A percentile compares a stretch with the other conserved stretches of the same genome.
These are phyloP conservation scores for Dicrurus megarhynchus DNA, from an alignment of 2,113 vertebrate species.

Conservation along the genomic window DNA sequence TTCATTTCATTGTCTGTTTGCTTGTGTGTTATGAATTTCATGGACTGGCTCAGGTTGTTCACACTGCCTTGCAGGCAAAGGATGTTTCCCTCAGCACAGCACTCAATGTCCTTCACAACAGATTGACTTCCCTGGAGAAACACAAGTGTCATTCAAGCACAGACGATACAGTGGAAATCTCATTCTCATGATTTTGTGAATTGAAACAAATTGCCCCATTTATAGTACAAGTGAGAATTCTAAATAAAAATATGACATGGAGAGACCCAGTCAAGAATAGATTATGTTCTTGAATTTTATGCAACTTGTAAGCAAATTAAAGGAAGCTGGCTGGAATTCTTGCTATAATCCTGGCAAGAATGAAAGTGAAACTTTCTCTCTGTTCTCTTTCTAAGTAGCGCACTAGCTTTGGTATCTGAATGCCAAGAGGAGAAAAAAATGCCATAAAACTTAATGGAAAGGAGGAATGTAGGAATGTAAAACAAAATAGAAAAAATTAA, in stretches of 20 bases:
- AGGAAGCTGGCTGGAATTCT: not conserved
- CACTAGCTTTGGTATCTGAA: not conserved
- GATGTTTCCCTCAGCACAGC: not conserved
- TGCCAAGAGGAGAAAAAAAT: accelerated
- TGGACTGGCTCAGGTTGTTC: slow-evolving; percentile 27
- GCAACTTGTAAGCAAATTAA: not conserved
- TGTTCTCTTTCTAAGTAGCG: not conserved
- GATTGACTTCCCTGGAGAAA: slow-evolving; percentile 2
- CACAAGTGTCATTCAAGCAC: not conserved
- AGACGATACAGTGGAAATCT: not conserved
- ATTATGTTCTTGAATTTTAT: not conserved
- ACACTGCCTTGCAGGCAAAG: slow-evolving; percentile 13
- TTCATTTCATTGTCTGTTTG: slow-evolving; percentile 31
- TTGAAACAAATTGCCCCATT: not conserved
- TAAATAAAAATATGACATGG: not conserved
- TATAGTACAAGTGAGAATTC: not conserved
- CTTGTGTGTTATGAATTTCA: slow-evolving; percentile 21
- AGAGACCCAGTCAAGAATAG: not conserved
- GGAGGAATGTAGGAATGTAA: not conserved
- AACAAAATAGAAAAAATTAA: not conserved
- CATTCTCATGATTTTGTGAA: not conserved
- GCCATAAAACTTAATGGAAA: not conserved
- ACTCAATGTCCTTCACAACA: slow-evolving; percentile 8
- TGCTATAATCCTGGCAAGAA: not conserved
- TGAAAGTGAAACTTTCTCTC: not conserved